Percentiles rank a stretch among this genome's conserved stretches.
Evolutionary conservation across 2,113 vertebrate genomes (phyloP).

Genomic region (Azemiops feae): DNA sequence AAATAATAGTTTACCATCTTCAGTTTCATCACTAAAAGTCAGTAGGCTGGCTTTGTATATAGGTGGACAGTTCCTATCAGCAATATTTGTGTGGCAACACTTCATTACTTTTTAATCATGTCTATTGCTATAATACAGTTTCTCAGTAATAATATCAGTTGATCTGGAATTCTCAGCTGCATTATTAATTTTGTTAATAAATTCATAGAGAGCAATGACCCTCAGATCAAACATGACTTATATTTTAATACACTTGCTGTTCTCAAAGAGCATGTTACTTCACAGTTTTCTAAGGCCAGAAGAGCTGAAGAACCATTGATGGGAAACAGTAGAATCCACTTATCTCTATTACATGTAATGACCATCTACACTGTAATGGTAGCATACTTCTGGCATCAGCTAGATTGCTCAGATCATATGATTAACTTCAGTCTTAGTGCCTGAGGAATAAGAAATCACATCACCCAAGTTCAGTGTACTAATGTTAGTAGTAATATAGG

Average conservation of each 20-base stretch:
- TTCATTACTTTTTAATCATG: conserved; percentile 18
- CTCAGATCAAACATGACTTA: background rate
- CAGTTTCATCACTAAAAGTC: conserved; percentile 15
- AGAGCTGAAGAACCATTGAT: background rate
- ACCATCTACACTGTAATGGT: background rate
- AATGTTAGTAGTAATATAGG: background rate
- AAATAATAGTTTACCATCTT: background rate
- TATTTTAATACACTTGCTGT: background rate
- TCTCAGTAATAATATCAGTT: conserved; percentile 17
- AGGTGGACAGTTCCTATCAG: background rate
- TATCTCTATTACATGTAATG: background rate
- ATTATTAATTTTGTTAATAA: conserved; percentile 25
- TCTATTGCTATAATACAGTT: conserved; percentile 8
- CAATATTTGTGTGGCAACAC: conserved; percentile 19
- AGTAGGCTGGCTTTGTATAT: conserved; percentile 26
- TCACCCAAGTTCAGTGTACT: too few relatives aligned
- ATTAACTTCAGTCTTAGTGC: background rate
- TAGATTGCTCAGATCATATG: background rate
- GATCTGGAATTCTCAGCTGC: conserved; percentile 9
- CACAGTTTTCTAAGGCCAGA: background rate
- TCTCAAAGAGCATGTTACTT: background rate
- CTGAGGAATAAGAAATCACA: background rate
- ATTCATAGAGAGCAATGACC: background rate
- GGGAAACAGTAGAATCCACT: background rate
- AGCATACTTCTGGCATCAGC: background rate